Conservation (phyloP, 2,888 invertebrate genomes). For the Oscheius sp. region DNA sequence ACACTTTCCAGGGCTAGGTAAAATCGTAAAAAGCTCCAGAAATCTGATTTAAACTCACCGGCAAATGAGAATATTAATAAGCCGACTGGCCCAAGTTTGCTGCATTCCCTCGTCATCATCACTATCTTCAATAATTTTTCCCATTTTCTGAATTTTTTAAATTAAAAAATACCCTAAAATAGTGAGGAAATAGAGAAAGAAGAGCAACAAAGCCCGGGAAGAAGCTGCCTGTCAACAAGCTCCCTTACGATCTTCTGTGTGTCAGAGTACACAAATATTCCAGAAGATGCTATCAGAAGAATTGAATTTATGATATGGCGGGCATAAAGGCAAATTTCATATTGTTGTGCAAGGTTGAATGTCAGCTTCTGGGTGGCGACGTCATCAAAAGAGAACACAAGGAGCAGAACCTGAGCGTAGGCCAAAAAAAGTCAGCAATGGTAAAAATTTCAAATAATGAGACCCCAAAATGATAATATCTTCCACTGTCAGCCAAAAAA, state of each 20-base stretch:
- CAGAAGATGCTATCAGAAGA: neutral
- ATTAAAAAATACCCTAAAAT: neutral
- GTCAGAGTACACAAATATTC: slow-evolving; percentile 10
- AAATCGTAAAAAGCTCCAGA: no score
- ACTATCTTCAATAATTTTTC: neutral
- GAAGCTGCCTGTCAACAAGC: neutral
- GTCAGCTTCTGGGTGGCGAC: slow-evolving; percentile 9
- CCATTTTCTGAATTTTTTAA: neutral
- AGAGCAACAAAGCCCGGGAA: slow-evolving; percentile 1
- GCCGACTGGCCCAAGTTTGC: slow-evolving; percentile 30
- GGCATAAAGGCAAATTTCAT: neutral
- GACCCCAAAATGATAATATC: no score
- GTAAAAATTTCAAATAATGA: no score
- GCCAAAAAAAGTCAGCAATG: no score
- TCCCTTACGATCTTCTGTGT: neutral
- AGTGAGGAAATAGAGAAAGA: neutral
- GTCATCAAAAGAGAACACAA: neutral
- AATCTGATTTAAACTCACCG: slow-evolving; percentile 16
- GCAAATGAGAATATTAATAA: slow-evolving; percentile 34
- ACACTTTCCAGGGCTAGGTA: no score
- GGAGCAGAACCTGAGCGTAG: no score
- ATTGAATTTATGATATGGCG: slow-evolving; percentile 13
- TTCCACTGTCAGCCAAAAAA: no score
- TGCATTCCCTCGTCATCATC: slow-evolving; percentile 18
- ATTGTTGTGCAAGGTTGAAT: slow-evolving; percentile 16